Evolutionary conservation across 2,888 invertebrate species (phyloP).

Genomic region (Rambutsinella grinnellia): DNA sequence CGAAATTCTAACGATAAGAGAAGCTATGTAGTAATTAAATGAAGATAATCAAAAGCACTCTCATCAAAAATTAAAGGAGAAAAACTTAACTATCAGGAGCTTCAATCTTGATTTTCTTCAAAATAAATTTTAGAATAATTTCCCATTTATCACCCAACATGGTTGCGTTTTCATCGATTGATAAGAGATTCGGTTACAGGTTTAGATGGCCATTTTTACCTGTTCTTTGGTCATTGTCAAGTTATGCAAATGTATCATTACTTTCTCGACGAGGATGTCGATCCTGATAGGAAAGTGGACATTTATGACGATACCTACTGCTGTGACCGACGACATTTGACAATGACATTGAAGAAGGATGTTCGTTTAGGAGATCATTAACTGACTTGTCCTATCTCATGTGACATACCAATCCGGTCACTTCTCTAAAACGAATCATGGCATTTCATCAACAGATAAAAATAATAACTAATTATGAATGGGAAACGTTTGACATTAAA

Average conservation of each 20-base stretch:
- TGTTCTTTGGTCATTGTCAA: neutral
- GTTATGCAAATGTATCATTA: neutral
- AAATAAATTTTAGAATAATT: no score
- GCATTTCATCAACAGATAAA: no score
- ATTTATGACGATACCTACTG: slow-evolving; percentile 49
- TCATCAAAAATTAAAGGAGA: no score
- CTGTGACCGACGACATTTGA: slow-evolving; percentile 55
- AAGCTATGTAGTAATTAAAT: no score
- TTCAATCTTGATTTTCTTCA: no score
- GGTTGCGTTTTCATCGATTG: neutral
- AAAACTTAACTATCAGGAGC: no score
- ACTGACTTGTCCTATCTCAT: neutral
- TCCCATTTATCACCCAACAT: slow-evolving; percentile 36
- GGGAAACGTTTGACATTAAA: no score
- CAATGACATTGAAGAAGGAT: slow-evolving; percentile 54
- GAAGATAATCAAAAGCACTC: no score
- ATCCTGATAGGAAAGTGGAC: slow-evolving; percentile 22
- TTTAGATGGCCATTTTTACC: neutral
- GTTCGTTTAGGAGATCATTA: slow-evolving; percentile 47
- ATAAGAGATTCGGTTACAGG: neutral
- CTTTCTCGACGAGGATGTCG: neutral
- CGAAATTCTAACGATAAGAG: no score
- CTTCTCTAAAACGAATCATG: neutral
- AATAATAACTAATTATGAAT: no score
- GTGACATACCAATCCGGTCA: neutral